Base-by-base conservation (phyloP, 2,113 vertebrate species). In the Cebus imitator region DNA sequence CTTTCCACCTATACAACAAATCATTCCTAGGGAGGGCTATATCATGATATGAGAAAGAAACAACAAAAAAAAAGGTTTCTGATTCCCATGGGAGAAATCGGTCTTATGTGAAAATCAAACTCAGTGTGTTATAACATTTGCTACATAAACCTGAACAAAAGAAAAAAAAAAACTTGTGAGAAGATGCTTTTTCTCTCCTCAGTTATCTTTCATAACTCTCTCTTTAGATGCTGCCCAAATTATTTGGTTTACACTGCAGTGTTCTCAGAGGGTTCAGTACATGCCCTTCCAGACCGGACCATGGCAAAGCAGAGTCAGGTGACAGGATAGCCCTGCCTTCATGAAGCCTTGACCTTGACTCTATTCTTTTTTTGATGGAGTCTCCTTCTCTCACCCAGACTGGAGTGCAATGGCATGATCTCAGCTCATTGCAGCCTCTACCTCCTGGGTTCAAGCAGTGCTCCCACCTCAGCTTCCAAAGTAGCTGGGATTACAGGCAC, bases 101-200 rank as follows among this genome's bases (percentile, higher is more conserved):
- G 61, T 91, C 83, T 97, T 96, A 52, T 45, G 90, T 93, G 94
- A 97, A 97, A 97, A 97, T 98, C 95, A 97, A 97, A 98, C 97
- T 96, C 88, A 72, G 91, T 96, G 55, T 97, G 92, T 75, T 97
- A 86, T 58, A 93, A 98, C 96, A 32, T 96, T 98, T 92, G 48
- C 40, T 91, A 2, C 88, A 96, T 73, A 96, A 90, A 97, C 93
- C 82, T 91, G 91, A 87, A 86, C 57, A 93, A 97, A 95, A 97
- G 90, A 57, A 43, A 43, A 89, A 37, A 70, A 35, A 48, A 95
- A 78, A 40, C 76, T 58, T 43, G 35, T 21, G 37, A 58, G 75
- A 94, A 73, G 80, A 84, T 23, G 20, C 25, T 48, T 90, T 93
- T 61, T 73, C 18, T 35, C 12, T 48, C 81, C 23, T 35, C 85